Conservation (phyloP, 1,140 invertebrate genomes). For the Asobara japonica region DNA sequence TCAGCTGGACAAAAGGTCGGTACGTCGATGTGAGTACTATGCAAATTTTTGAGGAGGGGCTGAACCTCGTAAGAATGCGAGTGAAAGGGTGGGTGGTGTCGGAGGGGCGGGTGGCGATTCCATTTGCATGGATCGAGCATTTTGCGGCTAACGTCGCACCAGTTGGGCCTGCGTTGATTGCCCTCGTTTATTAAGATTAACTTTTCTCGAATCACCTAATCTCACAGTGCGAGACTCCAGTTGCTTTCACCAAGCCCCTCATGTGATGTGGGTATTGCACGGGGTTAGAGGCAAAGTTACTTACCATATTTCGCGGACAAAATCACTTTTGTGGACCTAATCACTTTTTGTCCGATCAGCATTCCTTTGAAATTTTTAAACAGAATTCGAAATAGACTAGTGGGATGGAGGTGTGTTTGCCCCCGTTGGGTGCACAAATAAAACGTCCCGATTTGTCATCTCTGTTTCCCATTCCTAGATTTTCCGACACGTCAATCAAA, state of each 20-base stretch:
- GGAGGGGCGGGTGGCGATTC: constrained; percentile 32
- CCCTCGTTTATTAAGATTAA: constrained; percentile 69
- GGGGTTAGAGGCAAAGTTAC: no score
- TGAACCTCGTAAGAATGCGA: constrained; percentile 24
- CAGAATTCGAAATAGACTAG: no score
- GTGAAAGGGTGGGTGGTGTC: constrained; percentile 8
- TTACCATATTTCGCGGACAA: no score
- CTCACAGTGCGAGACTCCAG: constrained; percentile 28
- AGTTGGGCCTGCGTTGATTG: constrained; percentile 55
- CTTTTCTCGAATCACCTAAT: constrained; percentile 57
- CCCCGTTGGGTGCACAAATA: no score
- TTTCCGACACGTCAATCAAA: no score
- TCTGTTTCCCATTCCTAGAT: no score
- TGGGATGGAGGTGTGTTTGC: no score
- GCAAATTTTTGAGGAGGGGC: constrained; percentile 58
- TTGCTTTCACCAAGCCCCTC: constrained; percentile 50
- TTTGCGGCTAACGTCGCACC: constrained; percentile 51
- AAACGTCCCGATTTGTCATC: no score
- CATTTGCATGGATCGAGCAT: constrained; percentile 65
- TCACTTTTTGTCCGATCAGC: no score
- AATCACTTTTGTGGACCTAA: no score
- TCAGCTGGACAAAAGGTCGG: constrained; percentile 53
- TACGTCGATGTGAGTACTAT: constrained; percentile 51
- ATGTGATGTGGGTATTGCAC: no score
- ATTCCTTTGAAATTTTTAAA: no score